Conservation (phyloP, 2,888 invertebrate species). For the Erebia epiphron region DNA sequence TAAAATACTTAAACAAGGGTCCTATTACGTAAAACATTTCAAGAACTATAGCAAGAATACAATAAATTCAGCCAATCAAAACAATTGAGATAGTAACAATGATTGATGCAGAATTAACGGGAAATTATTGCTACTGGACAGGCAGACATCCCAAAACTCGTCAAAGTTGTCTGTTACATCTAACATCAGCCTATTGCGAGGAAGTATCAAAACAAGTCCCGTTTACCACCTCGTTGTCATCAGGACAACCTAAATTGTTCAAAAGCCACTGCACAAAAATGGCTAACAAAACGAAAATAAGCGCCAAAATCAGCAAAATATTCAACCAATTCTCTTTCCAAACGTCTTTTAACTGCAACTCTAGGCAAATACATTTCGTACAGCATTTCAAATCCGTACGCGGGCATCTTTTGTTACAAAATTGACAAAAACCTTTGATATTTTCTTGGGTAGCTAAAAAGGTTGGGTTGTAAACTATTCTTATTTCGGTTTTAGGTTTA, state of each 20-base stretch:
- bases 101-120: no score
- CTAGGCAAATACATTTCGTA: slow-evolving; percentile 63
- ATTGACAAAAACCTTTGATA: slow-evolving; percentile 61
- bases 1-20: no score
- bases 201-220: slow-evolving; percentile 61
- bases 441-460: slow-evolving; percentile 58
- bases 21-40: no score
- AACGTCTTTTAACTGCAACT: slow-evolving; percentile 59
- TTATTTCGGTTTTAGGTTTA: slow-evolving; percentile 67
- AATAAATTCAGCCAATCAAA: no score
- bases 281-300: slow-evolving; percentile 64
- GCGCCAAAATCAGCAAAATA: slow-evolving; percentile 61
- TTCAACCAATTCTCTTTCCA: slow-evolving; percentile 77
- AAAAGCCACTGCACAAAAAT: slow-evolving; percentile 65
- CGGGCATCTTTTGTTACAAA: slow-evolving; percentile 65
- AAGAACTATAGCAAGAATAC: no score
- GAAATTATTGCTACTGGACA: no score
- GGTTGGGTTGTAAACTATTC: slow-evolving; percentile 77
- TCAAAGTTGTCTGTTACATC: no score
- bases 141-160: no score
- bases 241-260: slow-evolving; percentile 52
- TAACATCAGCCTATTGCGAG: slow-evolving; percentile 19
- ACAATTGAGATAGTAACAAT: no score
- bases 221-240: slow-evolving; percentile 46
- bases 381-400: slow-evolving; percentile 69